Conservation (phyloP, 2,113 vertebrate species). For the Notothenia rossii region DNA sequence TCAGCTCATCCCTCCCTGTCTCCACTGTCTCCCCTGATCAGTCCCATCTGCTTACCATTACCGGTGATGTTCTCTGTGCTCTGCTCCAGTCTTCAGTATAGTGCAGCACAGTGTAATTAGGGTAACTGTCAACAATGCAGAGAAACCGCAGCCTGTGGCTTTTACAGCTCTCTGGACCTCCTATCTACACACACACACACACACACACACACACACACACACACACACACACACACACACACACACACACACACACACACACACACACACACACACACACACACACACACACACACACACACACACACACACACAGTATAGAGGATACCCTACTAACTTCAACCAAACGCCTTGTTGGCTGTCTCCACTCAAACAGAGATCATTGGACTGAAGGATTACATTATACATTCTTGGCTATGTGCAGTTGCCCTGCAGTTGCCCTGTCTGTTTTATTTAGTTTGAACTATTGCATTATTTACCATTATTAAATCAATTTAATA, state of each 20-base stretch:
- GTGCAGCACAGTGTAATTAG: constrained; percentile 79
- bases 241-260: constrained; percentile 19
- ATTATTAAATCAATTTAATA: too few species aligned
- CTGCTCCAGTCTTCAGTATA: constrained; percentile 59
- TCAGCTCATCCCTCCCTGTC: constrained; percentile 40
- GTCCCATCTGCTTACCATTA: constrained; percentile 82
- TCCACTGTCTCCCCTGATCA: constrained; percentile 7
- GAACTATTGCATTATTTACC: constrained; percentile 4
- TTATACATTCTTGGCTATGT: not conserved
- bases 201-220: constrained; percentile 40
- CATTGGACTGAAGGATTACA: constrained; percentile 1
- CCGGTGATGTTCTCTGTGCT: constrained; percentile 64
- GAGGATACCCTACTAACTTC: constrained; percentile 28
- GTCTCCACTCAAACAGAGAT: constrained; percentile 12
- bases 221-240: constrained; percentile 27
- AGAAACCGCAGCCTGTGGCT: constrained; percentile 74
- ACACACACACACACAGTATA: not conserved
- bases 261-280: too few species aligned
- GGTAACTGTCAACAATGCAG: constrained; percentile 80
- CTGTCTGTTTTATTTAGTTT: not conserved
- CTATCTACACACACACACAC: constrained; percentile 56
- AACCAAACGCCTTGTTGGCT: not conserved
- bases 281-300: too few species aligned
- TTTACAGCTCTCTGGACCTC: constrained; percentile 65
- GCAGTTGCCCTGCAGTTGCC: not conserved